Conservation (phyloP, 2,888 invertebrate species). For the Zygothrica quintamaculata region DNA sequence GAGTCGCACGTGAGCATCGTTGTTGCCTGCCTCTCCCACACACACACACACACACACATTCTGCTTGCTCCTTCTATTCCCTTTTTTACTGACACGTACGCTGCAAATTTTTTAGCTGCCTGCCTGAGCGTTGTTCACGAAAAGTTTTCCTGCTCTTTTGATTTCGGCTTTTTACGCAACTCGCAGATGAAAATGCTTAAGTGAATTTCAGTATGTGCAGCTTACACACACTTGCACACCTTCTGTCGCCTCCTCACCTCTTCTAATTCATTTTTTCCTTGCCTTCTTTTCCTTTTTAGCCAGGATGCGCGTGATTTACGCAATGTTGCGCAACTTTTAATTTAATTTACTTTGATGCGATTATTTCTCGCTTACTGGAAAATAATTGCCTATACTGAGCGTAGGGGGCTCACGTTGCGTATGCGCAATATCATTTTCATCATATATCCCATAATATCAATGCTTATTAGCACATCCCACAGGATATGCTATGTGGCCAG, state of each 20-base stretch:
- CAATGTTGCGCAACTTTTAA: slow-evolving; percentile 70
- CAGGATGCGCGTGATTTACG: slow-evolving; percentile 63
- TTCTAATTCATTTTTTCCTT: neutral
- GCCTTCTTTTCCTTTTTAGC: neutral
- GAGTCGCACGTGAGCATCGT: slow-evolving; percentile 32
- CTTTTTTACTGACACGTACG: slow-evolving; percentile 55
- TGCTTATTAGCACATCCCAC: slow-evolving; percentile 48
- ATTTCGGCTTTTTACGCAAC: slow-evolving; percentile 58
- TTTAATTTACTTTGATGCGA: slow-evolving; percentile 72
- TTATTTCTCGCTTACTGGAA: slow-evolving; percentile 51
- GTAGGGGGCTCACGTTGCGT: slow-evolving; percentile 44
- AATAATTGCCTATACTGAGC: slow-evolving; percentile 31
- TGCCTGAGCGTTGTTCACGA: slow-evolving; percentile 32
- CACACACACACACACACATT: too few relatives aligned
- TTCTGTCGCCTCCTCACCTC: neutral
- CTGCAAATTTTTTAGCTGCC: slow-evolving; percentile 61
- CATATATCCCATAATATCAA: slow-evolving; percentile 33
- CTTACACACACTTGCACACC: slow-evolving; percentile 40
- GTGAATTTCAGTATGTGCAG: slow-evolving; percentile 71
- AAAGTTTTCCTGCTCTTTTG: slow-evolving; percentile 62
- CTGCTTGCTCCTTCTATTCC: slow-evolving; percentile 10
- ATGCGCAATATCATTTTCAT: slow-evolving; percentile 42
- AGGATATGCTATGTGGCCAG: slow-evolving; percentile 12
- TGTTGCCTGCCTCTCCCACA: too few relatives aligned
- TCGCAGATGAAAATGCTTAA: slow-evolving; percentile 58